phyloP scores from a whole-genome alignment of 2,113 vertebrate species.

The Psilopsiagon aurifrons region DNA sequence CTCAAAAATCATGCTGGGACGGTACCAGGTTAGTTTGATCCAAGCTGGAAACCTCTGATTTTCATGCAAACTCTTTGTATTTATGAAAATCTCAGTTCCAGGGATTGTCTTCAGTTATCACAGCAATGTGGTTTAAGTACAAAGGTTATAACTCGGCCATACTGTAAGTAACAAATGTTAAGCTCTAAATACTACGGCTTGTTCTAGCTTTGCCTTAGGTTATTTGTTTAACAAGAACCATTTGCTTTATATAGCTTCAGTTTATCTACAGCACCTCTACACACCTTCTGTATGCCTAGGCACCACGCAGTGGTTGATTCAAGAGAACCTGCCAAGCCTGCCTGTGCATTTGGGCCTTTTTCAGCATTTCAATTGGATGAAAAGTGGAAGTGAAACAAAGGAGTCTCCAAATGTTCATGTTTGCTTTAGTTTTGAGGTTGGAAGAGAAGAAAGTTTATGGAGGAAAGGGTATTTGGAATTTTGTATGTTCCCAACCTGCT shows the following conservation, averaged over 20 bases:
- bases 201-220: not conserved
- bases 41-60: not conserved
- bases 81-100: not conserved
- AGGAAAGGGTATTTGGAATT: not conserved
- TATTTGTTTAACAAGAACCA: not conserved
- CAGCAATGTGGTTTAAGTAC: not conserved
- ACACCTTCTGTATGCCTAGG: not conserved
- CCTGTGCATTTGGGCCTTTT: not conserved
- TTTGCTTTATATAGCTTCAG: not conserved
- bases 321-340: not conserved
- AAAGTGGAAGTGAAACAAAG: not conserved
- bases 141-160: not conserved
- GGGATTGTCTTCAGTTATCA: not conserved
- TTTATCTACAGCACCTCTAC: not conserved
- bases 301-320: rapidly evolving
- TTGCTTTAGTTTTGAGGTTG: not conserved
- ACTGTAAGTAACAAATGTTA: not conserved
- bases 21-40: constrained; percentile 79
- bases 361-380: not conserved
- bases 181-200: not conserved
- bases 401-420: not conserved
- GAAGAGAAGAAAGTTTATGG: not conserved
- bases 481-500: not conserved
- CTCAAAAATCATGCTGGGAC: constrained; percentile 77
- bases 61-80: not conserved